Base-by-base conservation (phyloP, 1,140 invertebrate species). In the Procambarus clarkii region DNA sequence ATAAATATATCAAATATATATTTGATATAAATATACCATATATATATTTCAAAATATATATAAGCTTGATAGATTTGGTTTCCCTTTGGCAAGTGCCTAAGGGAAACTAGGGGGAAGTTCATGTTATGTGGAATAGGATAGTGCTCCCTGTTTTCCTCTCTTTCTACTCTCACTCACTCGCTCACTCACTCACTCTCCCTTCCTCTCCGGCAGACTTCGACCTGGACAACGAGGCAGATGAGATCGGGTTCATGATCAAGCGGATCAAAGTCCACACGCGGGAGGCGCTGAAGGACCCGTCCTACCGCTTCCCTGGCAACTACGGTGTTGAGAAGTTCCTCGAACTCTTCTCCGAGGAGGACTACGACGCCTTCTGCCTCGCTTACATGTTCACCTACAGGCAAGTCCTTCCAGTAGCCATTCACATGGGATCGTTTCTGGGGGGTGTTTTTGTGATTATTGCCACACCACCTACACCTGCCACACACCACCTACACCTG, bases 371-470 rank as follows among this genome's bases (percentile, higher is more conserved):
- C 21, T 99, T 99, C 95, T 99, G 99, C 94, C 95, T 99, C 93
- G 98, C 99, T 69, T 99, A 99, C 94, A 98, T 99, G 97, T 99
- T 99, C 94, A 99, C 99, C 3, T 99, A 99, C 95, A 95, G 92
- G 92, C 91, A 87, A 8, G 86, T 34, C 44, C 18, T 44, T 24
- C n/a, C 7, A 58, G 7, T 58, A 58, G 54, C 13, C 2, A 58
- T 13, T 58, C 13, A 9, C 8, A 18, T 64, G 18, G 18, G 60
- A 64, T 4, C 18, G 60, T 64, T 18, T 64, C 13, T 64, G 0
- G 4, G 4, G 54, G 7, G 7, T 9, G 54, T 64, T 18, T 18
- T 13, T 2, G 60, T 64, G 13, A 54, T 54, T 54, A n/a, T 54
- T 64, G 4, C 60, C 18, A 18, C 4, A 18, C 13, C 60, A 64